Evolutionary conservation across 2,797 vertebrate species (phyloP), one percentile per base, ranked within the genome.

Genomic region (Myripristis murdjan): DNA sequence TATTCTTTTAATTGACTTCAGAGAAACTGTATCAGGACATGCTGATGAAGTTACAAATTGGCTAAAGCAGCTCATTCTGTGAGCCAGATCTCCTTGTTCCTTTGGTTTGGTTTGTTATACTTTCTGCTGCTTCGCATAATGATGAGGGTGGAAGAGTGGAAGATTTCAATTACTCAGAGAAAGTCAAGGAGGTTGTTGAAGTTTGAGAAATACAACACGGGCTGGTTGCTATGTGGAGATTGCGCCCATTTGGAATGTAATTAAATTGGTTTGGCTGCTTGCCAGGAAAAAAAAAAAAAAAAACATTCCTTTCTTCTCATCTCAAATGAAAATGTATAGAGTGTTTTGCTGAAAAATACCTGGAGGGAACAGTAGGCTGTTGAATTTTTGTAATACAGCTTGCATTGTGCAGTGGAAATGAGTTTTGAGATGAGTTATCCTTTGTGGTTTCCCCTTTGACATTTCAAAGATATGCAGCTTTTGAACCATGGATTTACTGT

Each of bases 381-480:
- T 90, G 90, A 94, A 93, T 92, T 89, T 93, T 91, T 94, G 89
- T 89, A 90, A 89, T 89, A 88, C 84, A 90, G 88, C 83, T 68
- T 73, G 87, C 92, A 86, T 83, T 85, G 88, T 92, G 83, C 85
- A 85, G 91, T 88, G 82, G 87, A 92, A 94, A 94, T 94, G 88
- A 93, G 90, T 94, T 94, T 90, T 85, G 88, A 91, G 91, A 92
- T 90, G 89, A 93, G 85, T 93, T 93, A 90, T 92, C 89, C 90
- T 85, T 77, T 84, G 90, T 85, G 91, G 86, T 87, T 90, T 91
- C 86, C 85, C 85, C 87, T 92, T 92, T 94, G 93, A 94, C 94
- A 94, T 94, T 94, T 95, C 86, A 87, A 89, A 92, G 92, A 89
- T 90, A 91, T 92, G 92, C 82, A 79, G 88, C 85, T 88, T 90